Base-by-base conservation (phyloP, 2,888 invertebrate genomes). In the Yponomeuta cagnagella region DNA sequence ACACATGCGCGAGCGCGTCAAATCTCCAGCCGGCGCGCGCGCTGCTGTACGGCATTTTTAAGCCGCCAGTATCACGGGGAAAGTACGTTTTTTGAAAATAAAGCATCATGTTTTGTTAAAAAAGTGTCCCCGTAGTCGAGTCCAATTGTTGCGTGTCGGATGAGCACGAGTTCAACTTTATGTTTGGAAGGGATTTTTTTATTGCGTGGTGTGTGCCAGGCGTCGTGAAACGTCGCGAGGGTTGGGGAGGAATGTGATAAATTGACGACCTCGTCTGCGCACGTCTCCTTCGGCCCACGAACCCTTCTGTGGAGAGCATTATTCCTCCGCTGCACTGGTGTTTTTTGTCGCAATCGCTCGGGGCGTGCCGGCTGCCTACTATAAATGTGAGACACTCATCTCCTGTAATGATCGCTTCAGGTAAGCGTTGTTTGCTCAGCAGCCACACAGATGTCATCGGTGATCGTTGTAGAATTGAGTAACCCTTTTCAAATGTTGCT, bases 111-210 rank as follows among this genome's bases (percentile, higher is more conserved):
- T 90, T 91, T 91, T 90, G 81, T 80, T 78, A 84, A 89, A 90
- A 88, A 86, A 83, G 83, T 87, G 89, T 90, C 90, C 89, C 88
- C 84, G 80, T 85, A 84, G 86, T 85, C 81, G 83, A 82, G 83
- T 90, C 81, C 90, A 91, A 91, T 92, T 92, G 92, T 92, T 92
- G 92, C 92, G 91, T 90, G 89, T 90, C 90, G 85, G 90, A 90
- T 90, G 91, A 88, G 92, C 92, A 92, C 92, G 90, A 90, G 90
- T 86, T 87, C 81, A 82, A 86, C 86, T 90, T 90, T 87, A 87
- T 86, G 87, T 86, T 77, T 77, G 80, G 85, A 84, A 87, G 89
- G 88, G 87, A 88, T 89, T 91, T 91, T 58, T 91, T 91, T 91
- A 89, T 88, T 76, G 80, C 81, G 80, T 83, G 86, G 88, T 88